These are phyloP conservation scores for Trematomus bernacchii DNA, from an alignment of 2,797 vertebrate species.

Conservation along the genomic window DNA sequence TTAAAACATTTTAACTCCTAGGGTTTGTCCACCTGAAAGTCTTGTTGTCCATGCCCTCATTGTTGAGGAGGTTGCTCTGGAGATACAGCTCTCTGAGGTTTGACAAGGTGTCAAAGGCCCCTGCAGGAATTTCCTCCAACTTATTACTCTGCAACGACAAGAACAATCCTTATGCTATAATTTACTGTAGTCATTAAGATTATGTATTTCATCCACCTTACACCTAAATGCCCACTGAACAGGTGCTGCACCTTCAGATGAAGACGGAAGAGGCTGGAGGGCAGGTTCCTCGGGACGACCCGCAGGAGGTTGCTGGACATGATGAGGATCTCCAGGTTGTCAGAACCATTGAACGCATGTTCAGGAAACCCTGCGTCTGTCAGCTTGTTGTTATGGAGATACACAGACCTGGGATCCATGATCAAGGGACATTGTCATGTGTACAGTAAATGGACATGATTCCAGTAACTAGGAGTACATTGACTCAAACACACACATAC, in stretches of 20 bases:
- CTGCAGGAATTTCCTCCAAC: constrained; percentile 93
- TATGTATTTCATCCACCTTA: background rate
- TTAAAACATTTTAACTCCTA: background rate
- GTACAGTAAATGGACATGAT: background rate
- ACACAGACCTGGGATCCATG: constrained; percentile 89
- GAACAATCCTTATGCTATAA: background rate
- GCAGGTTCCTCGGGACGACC: constrained; percentile 92
- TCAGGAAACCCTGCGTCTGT: constrained; percentile 93
- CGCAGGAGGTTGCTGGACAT: constrained; percentile 98
- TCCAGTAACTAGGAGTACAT: background rate
- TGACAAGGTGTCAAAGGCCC: constrained; percentile 89
- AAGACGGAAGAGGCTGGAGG: constrained; percentile 90
- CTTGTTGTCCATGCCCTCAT: constrained; percentile 94
- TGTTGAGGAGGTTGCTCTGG: constrained; percentile 95
- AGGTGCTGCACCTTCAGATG: constrained; percentile 91
- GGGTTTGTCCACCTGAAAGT: constrained; percentile 90
- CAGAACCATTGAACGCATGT: constrained; percentile 93
- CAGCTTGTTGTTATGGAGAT: constrained; percentile 98
- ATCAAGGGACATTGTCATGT: background rate
- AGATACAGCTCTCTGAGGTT: constrained; percentile 94
- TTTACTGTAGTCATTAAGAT: background rate
- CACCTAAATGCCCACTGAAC: background rate
- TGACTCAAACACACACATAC: constrained; percentile 28
- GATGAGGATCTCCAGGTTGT: constrained; percentile 93
- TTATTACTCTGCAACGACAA: constrained; percentile 91